phyloP scores from a whole-genome alignment of 2,888 invertebrate species.

The Trissoscelio sp. region DNA sequence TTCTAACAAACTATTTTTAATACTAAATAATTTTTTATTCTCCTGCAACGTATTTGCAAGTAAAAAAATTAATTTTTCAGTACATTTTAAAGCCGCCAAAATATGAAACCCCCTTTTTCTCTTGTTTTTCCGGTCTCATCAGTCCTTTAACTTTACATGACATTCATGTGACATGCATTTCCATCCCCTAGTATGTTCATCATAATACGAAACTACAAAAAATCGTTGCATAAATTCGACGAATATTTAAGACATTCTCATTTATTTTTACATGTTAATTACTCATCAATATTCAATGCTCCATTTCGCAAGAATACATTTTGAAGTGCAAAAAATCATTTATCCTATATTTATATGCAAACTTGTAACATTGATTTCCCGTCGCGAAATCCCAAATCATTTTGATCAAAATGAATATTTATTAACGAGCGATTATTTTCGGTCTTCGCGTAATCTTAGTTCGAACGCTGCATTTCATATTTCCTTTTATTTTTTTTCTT shows the following conservation, averaged over 20 bases:
- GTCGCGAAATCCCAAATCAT: background rate
- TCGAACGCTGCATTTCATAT: too few relatives aligned
- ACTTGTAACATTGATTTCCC: background rate
- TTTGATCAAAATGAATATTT: conserved; percentile 24
- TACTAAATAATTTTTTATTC: too few relatives aligned
- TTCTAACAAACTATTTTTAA: too few relatives aligned
- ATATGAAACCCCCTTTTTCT: too few relatives aligned
- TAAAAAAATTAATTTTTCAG: too few relatives aligned
- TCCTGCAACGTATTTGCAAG: too few relatives aligned
- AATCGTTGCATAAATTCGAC: background rate
- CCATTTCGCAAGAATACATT: background rate
- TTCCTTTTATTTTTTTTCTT: background rate
- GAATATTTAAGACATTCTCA: conserved; percentile 3
- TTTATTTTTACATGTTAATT: conserved; percentile 23
- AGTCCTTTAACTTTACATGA: too few relatives aligned
- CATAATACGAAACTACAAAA: background rate
- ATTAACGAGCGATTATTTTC: background rate
- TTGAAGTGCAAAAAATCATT: too few relatives aligned
- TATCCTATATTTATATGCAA: conserved; percentile 9
- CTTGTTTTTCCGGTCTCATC: too few relatives aligned
- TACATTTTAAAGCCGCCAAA: too few relatives aligned
- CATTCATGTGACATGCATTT: too few relatives aligned
- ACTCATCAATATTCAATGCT: conserved; percentile 25
- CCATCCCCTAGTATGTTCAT: too few relatives aligned
- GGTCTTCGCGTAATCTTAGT: background rate